phyloP scores from a whole-genome alignment of 2,113 vertebrate species.

The Chitala chitala region DNA sequence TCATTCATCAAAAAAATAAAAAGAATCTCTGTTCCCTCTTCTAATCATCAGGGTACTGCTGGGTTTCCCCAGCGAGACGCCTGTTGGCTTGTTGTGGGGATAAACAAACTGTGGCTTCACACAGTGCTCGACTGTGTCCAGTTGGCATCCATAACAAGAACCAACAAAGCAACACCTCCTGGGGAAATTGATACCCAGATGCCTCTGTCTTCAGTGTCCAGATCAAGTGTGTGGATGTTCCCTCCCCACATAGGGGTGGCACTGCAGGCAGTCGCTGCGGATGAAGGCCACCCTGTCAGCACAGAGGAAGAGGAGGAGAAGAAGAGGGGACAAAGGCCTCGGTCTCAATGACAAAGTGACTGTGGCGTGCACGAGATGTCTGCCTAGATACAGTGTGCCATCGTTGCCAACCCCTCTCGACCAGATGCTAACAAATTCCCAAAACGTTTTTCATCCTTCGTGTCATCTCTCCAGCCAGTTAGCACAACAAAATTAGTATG shows the following conservation, averaged over 20 bases:
- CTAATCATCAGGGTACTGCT: constrained; percentile 30
- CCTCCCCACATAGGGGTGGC: neutral
- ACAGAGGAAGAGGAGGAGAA: neutral
- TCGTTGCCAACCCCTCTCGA: too few species aligned
- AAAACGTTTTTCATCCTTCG: neutral
- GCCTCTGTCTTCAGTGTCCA: neutral
- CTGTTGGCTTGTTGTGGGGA: neutral
- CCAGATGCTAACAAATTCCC: too few species aligned
- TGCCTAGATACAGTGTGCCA: neutral
- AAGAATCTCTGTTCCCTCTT: constrained; percentile 23
- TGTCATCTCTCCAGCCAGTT: neutral
- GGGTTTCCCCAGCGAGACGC: neutral
- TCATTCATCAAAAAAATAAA: constrained; percentile 37
- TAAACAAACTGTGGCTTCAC: neutral
- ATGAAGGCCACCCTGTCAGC: neutral
- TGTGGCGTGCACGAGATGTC: neutral
- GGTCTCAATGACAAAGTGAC: neutral
- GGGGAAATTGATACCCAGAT: neutral
- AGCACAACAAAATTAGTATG: neutral
- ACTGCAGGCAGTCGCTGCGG: neutral
- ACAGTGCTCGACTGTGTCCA: neutral
- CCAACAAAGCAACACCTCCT: neutral
- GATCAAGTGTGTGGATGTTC: neutral
- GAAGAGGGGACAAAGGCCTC: too few species aligned
- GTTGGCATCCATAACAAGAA: neutral